A percentile compares a stretch with the other conserved stretches of the same genome.
phyloP scores from a whole-genome alignment of 2,113 vertebrate genomes.

The Stomatorhinus ivindoensis region DNA sequence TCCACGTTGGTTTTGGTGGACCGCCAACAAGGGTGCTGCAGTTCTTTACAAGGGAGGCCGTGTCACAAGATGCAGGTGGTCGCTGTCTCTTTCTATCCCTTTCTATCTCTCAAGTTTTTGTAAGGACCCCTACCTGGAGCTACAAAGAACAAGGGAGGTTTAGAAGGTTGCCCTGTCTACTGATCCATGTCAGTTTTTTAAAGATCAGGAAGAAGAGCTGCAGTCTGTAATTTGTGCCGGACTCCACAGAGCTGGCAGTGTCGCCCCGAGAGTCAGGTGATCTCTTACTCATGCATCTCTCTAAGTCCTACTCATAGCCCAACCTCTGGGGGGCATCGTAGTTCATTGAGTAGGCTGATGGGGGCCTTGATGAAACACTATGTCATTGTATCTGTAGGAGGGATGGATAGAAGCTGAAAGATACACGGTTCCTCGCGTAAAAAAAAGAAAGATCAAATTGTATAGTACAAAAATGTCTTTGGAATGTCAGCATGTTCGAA shows the following conservation, averaged over 20 bases:
- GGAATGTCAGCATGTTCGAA: background rate
- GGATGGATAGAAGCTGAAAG: background rate
- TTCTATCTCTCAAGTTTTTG: background rate
- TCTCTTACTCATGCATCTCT: background rate
- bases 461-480: background rate
- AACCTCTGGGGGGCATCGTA: background rate
- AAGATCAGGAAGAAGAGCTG: conserved; percentile 5
- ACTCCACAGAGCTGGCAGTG: background rate
- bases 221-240: background rate
- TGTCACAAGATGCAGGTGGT: background rate
- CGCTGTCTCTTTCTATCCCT: background rate
- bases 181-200: background rate
- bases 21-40: background rate
- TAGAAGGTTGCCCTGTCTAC: background rate
- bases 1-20: background rate
- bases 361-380: background rate
- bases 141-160: background rate
- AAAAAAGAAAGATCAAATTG: background rate
- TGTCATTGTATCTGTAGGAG: background rate
- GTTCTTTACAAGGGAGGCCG: background rate
- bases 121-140: background rate
- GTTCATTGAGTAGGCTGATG: background rate
- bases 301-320: background rate
- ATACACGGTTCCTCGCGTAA: background rate
- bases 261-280: background rate